phyloP scores from a whole-genome alignment of 53 echinoderm and acorn worm species.

The Paracentrotus lividus region DNA sequence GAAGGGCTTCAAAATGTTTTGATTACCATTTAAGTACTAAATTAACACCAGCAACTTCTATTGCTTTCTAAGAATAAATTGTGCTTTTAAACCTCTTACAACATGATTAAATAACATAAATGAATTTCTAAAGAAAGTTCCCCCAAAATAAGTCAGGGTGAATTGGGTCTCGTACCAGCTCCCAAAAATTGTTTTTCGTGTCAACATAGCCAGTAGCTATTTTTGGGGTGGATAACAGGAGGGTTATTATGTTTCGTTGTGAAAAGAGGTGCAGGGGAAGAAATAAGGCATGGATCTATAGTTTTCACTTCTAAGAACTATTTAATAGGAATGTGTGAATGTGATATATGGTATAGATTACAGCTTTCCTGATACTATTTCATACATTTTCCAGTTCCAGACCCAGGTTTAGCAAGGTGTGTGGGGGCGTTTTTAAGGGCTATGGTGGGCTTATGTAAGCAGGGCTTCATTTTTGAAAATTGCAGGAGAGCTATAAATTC shows the following conservation, averaged over 20 bases:
- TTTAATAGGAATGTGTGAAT: conserved; percentile 13
- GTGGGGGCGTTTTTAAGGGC: too few relatives aligned
- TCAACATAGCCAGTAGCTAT: conserved; percentile 5
- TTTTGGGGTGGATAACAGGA: background rate
- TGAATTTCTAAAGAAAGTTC: background rate
- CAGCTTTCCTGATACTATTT: background rate
- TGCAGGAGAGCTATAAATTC: too few relatives aligned
- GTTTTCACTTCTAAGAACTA: background rate
- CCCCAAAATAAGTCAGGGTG: background rate
- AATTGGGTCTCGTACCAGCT: background rate
- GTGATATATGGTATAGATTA: background rate
- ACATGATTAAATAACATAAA: too few relatives aligned
- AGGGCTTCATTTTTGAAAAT: too few relatives aligned
- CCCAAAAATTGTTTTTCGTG: conserved; percentile 5
- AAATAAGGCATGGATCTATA: background rate
- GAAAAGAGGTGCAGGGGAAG: background rate
- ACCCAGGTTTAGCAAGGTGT: too few relatives aligned
- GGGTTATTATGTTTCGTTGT: background rate
- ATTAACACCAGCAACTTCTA: too few relatives aligned
- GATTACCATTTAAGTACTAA: too few relatives aligned
- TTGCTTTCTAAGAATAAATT: too few relatives aligned
- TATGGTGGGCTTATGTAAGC: too few relatives aligned
- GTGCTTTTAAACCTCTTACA: too few relatives aligned
- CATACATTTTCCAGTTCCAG: background rate
- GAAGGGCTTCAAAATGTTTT: too few relatives aligned